Evolutionary conservation across 2,888 invertebrate genomes (phyloP).

Genomic region (Aelia acuminata): DNA sequence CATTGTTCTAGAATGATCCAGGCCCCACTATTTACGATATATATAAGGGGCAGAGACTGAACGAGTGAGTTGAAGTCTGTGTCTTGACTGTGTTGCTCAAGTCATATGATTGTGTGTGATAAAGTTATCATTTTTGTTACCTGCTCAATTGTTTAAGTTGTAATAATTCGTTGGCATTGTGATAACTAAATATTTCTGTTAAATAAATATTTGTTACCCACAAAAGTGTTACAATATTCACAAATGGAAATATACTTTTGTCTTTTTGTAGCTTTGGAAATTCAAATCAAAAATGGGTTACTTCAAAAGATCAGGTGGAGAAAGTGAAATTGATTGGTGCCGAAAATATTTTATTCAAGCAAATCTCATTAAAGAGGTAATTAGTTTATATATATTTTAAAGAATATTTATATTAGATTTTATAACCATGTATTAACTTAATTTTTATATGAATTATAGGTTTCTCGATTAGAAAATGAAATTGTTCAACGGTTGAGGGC

Average conservation of each 20-base stretch:
- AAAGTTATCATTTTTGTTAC: too few species aligned
- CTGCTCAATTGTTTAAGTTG: too few species aligned
- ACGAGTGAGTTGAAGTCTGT: too few species aligned
- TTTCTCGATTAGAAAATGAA: slow-evolving; percentile 77
- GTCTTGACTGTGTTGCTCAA: too few species aligned
- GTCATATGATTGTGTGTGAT: too few species aligned
- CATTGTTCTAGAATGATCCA: too few species aligned
- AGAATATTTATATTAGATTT: not conserved
- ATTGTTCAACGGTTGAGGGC: slow-evolving; percentile 75
- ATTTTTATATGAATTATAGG: slow-evolving; percentile 8
- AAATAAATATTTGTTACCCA: too few species aligned
- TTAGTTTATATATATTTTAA: not conserved
- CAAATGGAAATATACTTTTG: not conserved
- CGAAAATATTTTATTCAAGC: slow-evolving; percentile 79
- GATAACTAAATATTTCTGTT: too few species aligned
- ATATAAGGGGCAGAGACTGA: too few species aligned
- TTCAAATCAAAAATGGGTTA: slow-evolving; percentile 74
- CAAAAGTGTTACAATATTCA: too few species aligned
- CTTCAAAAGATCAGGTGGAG: slow-evolving; percentile 70
- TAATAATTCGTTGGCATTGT: too few species aligned
- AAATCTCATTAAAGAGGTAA: slow-evolving; percentile 78
- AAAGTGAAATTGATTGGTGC: slow-evolving; percentile 78
- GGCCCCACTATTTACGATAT: too few species aligned
- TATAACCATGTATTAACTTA: not conserved
- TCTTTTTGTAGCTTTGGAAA: slow-evolving; percentile 79